Base-by-base conservation (phyloP, 1,140 invertebrate species). In the Metaphire vulgaris region DNA sequence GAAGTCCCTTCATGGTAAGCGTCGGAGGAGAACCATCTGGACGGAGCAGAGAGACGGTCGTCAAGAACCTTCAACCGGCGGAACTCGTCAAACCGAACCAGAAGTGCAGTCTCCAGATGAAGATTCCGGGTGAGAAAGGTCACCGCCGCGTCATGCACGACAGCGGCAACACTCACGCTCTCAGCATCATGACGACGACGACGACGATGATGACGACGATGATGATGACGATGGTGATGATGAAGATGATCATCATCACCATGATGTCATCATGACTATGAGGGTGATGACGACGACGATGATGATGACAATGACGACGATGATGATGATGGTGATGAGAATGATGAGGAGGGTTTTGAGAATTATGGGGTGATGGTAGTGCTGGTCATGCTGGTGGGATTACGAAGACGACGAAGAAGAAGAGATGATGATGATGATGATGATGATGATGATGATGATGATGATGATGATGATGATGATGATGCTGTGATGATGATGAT, bases 1-100 rank as follows among this genome's bases (percentile, higher is more conserved):
- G 95, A 21, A 97, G 94, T 1, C 96, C 96, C 0, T 98, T 94
- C 86, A 94, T 95, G 76, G 92, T 96, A n/a, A 95, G 83, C 70
- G 83, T 85, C 16, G 81, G 79, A n/a, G 85, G 86, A 29, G 93
- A 96, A 80, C 84, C 84, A 1, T 85, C 84, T 14, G 84, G 84
- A 64, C 81, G 84, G 64, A 69, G 81, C 33, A 79, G 84, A 31
- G 84, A 85, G 76, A 84, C 82, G 0, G 76, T 83, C 2, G 76
- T 75, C 31, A 82, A 81, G 32, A 78, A 83, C 16, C 83, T 84
- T 80, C 81, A 81, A 33, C 78, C 81, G 12, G 83, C 82, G 1
- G 80, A 81, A 41, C 79, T 81, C n/a, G 77, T 80, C 0, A 77
- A 78, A 33, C 78, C 80, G n/a, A 79, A 77, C 68, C 83, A 78